phyloP scores from a whole-genome alignment of 2,888 invertebrate genomes.

The Schizaphis graminum region DNA sequence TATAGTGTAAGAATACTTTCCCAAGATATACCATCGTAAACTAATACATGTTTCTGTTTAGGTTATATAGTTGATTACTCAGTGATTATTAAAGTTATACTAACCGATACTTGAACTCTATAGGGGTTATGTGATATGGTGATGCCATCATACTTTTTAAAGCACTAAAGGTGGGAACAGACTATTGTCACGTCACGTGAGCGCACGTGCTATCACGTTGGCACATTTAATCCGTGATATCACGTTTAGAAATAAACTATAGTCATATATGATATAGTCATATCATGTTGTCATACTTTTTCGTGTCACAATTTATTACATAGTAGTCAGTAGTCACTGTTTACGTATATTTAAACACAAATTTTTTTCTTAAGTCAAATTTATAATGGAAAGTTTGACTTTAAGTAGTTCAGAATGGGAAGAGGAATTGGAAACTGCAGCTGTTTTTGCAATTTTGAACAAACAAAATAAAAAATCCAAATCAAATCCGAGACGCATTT shows the following conservation, averaged over 20 bases:
- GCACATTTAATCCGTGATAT: conserved; percentile 31
- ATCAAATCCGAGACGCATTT: conserved; percentile 9
- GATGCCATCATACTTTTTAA: background rate
- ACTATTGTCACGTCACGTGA: too few relatives aligned
- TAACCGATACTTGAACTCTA: conserved; percentile 3
- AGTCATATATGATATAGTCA: background rate
- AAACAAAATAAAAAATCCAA: conserved; percentile 37
- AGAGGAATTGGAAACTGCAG: conserved; percentile 28
- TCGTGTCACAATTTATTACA: conserved; percentile 19
- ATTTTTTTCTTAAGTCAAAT: conserved; percentile 22
- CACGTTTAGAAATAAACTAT: conserved; percentile 27
- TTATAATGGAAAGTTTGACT: conserved; percentile 30
- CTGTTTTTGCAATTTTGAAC: conserved; percentile 46
- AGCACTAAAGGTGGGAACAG: conserved; percentile 11
- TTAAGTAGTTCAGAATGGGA: conserved; percentile 42
- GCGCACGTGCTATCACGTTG: conserved; percentile 35
- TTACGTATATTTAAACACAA: background rate
- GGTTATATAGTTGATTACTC: too few relatives aligned
- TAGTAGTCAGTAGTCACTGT: conserved; percentile 31
- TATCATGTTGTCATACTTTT: background rate
- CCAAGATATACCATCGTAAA: too few relatives aligned
- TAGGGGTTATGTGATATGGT: background rate
- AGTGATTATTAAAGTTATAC: background rate
- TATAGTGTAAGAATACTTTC: too few relatives aligned
- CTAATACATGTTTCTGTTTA: too few relatives aligned